These are phyloP conservation scores for Callyntrura sp. DNA, from an alignment of 2,888 invertebrate genomes.

Conservation along the genomic window DNA sequence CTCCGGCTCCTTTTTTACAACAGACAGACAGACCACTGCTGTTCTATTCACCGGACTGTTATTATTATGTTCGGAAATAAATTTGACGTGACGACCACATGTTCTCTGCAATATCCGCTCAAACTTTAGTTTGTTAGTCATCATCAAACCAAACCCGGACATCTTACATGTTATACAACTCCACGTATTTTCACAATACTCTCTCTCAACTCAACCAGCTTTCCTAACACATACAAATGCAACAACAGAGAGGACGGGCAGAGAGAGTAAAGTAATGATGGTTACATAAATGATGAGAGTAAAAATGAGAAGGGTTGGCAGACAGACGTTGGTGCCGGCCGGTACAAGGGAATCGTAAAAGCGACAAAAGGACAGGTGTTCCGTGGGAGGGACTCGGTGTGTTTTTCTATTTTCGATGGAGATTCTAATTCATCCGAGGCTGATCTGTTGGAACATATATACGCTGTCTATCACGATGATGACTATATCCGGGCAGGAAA, in stretches of 20 bases:
- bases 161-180: not conserved
- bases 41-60: conserved; percentile 9
- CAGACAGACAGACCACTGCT: not conserved
- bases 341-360: not conserved
- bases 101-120: conserved; percentile 37
- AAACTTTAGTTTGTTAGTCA: conserved; percentile 22
- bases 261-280: too few species aligned
- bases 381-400: not conserved
- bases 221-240: not conserved
- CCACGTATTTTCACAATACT: not conserved
- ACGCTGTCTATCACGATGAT: not conserved
- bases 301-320: not conserved
- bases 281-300: not conserved
- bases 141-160: not conserved
- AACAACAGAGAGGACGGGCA: not conserved
- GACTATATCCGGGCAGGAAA: conserved; percentile 29
- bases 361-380: conserved; percentile 21
- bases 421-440: not conserved
- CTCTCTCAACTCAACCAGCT: too few species aligned
- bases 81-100: conserved; percentile 39
- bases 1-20: not conserved
- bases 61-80: not conserved
- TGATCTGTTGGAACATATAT: conserved; percentile 7
- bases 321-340: conserved; percentile 21
- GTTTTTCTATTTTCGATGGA: not conserved